These are phyloP conservation scores for Hipparchia semele DNA, from an alignment of 2,888 invertebrate genomes.

Conservation along the genomic window DNA sequence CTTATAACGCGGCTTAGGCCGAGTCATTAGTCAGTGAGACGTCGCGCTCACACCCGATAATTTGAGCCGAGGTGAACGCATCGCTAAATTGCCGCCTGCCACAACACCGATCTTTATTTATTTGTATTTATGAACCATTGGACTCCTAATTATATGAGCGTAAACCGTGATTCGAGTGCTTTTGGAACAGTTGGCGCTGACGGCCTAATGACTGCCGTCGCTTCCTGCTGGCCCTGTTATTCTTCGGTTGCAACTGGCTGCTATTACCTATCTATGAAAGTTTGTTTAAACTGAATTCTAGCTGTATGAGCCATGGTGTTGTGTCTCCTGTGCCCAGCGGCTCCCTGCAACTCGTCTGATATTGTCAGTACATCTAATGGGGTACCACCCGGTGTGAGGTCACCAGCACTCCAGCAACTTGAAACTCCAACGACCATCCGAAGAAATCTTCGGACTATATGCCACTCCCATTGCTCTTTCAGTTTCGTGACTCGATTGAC, in stretches of 20 bases:
- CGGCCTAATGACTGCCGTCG: slow-evolving; percentile 77
- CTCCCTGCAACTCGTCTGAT: too few relatives aligned
- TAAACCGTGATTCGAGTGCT: slow-evolving; percentile 72
- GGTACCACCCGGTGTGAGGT: too few relatives aligned
- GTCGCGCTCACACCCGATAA: slow-evolving; percentile 67
- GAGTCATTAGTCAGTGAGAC: slow-evolving; percentile 78
- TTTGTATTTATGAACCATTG: slow-evolving; percentile 78
- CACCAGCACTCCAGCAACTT: too few relatives aligned
- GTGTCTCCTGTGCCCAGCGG: too few relatives aligned
- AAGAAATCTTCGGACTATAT: too few relatives aligned
- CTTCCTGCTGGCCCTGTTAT: slow-evolving; percentile 56
- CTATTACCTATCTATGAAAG: neutral
- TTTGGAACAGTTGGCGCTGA: slow-evolving; percentile 79
- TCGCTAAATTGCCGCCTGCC: slow-evolving; percentile 77
- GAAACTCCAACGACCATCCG: too few relatives aligned
- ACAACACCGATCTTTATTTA: slow-evolving; percentile 76
- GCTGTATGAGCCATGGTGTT: too few relatives aligned
- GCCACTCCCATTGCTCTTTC: too few relatives aligned
- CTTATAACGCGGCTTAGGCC: slow-evolving; percentile 64
- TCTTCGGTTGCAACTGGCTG: neutral
- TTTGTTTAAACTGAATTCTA: too few relatives aligned
- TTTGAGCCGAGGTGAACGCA: slow-evolving; percentile 66
- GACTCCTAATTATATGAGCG: slow-evolving; percentile 75
- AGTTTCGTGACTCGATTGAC: too few relatives aligned
- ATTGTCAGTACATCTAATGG: too few relatives aligned